Evolutionary conservation across 2,888 invertebrate genomes (phyloP).

Genomic region (Corythucha ciliata): DNA sequence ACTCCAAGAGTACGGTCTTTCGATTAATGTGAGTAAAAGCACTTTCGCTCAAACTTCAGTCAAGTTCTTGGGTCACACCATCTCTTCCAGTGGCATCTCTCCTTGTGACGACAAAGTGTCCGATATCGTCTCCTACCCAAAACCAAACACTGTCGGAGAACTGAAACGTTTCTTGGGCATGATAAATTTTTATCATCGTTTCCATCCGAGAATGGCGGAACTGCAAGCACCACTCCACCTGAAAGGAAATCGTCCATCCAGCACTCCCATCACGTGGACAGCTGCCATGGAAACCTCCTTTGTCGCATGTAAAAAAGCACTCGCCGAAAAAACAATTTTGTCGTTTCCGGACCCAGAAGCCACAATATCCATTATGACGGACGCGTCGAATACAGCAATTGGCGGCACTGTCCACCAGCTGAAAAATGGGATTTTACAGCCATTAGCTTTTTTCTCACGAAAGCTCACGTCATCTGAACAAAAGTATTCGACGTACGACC

Average conservation of each 20-base stretch:
- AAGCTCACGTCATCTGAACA: conserved; percentile 19
- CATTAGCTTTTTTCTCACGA: conserved; percentile 28
- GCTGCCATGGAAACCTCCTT: not conserved
- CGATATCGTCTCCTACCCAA: not conserved
- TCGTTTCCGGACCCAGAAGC: conserved; percentile 39
- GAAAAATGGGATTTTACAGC: conserved; percentile 9
- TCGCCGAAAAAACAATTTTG: conserved; percentile 40
- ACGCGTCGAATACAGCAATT: conserved; percentile 41
- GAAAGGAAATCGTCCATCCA: not conserved
- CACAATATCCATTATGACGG: conserved; percentile 37
- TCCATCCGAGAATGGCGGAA: not conserved
- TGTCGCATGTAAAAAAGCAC: conserved; percentile 23
- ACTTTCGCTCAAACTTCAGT: not conserved
- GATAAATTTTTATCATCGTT: conserved; percentile 1
- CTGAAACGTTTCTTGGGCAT: conserved; percentile 1
- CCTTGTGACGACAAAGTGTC: not conserved
- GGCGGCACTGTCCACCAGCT: conserved; percentile 41
- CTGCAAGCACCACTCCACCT: not conserved
- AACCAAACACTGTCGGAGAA: not conserved
- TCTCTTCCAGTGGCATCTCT: not conserved
- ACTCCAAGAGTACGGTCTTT: not conserved
- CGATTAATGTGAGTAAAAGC: not conserved
- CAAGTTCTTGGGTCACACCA: not conserved
- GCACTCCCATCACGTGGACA: not conserved
- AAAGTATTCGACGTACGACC: conserved; percentile 25